These are phyloP conservation scores for Dryoscopus gambensis DNA, from an alignment of 2,113 vertebrate genomes.

Conservation along the genomic window DNA sequence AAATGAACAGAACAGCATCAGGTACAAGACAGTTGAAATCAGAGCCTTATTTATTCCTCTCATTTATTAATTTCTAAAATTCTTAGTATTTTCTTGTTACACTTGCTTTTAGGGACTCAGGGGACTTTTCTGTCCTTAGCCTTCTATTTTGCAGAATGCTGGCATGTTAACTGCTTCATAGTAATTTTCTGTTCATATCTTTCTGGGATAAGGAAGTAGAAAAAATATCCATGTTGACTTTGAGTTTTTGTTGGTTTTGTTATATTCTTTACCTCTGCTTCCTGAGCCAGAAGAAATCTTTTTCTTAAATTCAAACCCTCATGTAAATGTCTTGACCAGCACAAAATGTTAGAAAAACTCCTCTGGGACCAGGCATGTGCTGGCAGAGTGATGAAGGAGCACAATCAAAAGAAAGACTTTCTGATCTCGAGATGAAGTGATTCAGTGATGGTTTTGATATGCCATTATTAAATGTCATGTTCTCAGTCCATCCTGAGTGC, in stretches of 20 bases:
- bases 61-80: not conserved
- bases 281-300: not conserved
- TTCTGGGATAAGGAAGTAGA: not conserved
- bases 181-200: not conserved
- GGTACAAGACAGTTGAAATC: rapidly evolving
- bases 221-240: not conserved
- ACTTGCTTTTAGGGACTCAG: not conserved
- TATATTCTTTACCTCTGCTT: not conserved
- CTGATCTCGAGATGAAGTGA: not conserved
- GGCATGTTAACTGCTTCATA: not conserved
- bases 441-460: not conserved
- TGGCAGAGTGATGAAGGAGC: not conserved
- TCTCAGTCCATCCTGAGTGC: not conserved
- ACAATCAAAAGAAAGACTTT: not conserved
- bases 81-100: not conserved
- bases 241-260: not conserved
- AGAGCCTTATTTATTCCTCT: not conserved
- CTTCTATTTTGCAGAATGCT: not conserved
- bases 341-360: not conserved
- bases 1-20: not conserved
- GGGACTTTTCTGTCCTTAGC: not conserved
- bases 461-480: not conserved
- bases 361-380: not conserved
- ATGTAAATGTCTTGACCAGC: not conserved
- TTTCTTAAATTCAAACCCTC: not conserved